Base-by-base conservation (phyloP, 2,888 invertebrate genomes). In the Syrista parreyssii region DNA sequence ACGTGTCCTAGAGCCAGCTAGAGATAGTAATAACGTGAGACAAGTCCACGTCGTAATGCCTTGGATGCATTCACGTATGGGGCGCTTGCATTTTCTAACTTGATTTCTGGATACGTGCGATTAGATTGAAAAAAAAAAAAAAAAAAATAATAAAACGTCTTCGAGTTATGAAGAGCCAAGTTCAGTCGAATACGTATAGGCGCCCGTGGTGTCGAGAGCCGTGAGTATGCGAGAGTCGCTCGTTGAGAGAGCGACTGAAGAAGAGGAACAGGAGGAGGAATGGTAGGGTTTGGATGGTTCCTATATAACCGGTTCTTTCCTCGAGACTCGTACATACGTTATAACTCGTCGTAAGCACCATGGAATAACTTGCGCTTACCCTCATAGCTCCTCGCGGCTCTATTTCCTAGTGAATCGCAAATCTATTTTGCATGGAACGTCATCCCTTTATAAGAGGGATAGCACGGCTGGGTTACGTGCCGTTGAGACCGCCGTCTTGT, bases 301-400 rank as follows among this genome's bases (percentile, higher is more conserved):
- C 87, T 88, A 87, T 85, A 86, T 83, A 86, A 88, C 88, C 86
- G 86, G 88, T 88, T 86, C 85, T 86, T 86, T 83, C 83, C 82
- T 82, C 82, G 80, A 71, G 31, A n/a, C 74, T 35, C 34, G 74
- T 36, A 85, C 83, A 35, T 76, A 74, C 76, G 79, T 71, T 71
- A 71, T 71, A 71, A 71, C 71, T 71, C 32, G 55, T 55, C 55
- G 71, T 71, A 71, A 33, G 71, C 32, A 71, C 71, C 32, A 11
- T 71, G 55, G 55, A 55, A 55, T 55, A 55, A 55, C 55, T 55
- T 23, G 55, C 55, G 55, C 55, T 55, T 55, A 55, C 55, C 55
- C 55, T 55, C 9, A 23, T 55, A 55, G 55, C 55, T 55, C 55
- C 9, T 55, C 9, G 55, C 55, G 55, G 55, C 32, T 71, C 71